Evolutionary conservation across 2,888 invertebrate genomes (phyloP), one percentile per base, ranked within the genome.

Genomic region (Ennomos fuscantarius): DNA sequence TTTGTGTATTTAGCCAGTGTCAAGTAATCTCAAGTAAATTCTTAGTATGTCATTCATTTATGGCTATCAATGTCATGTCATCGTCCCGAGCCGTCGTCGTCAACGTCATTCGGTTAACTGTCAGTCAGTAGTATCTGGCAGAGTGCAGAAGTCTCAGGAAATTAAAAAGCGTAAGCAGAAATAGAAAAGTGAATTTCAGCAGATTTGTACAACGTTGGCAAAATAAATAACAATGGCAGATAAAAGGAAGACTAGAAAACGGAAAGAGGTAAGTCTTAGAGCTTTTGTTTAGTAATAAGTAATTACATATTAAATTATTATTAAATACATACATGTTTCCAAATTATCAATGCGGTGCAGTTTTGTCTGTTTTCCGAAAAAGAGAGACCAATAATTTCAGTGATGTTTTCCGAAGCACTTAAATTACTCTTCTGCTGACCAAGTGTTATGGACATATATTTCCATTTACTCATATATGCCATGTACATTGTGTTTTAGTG

Each of bases 221-320:
- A 86, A 74, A 78, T 81, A 68, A 68, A 69, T 76, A 72, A 82
- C 66, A 75, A 92, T 92, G 92, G 88, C 92, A 79, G 92, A 92
- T 69, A 92, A 92, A 76, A 84, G 92, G 60, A 92, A 92, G 84
- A 85, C 84, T 62, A 90, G 88, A 79, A 92, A 90, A 73, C 92
- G 92, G 57, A 92, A 90, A 81, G 92, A 92, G 81, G 92, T 90
- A 78, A 74, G 85, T 73, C 9, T n/a, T 39, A 48, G 6, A 36
- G 34, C 9, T 8, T 42, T 36, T 33, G 10, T 9, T 39, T 15
- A 34, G 39, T 8, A 32, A 6, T 50, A 43, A 1, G 12, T 35
- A 10, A 33, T 6, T 24, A 35, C 12, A 6, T 24, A 24, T n/a
- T n/a, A n/a, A n/a, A n/a, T n/a, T n/a, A n/a, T n/a, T n/a, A n/a